These are phyloP conservation scores for Drosophila borealis DNA, from an alignment of 2,888 invertebrate species.

Conservation along the genomic window DNA sequence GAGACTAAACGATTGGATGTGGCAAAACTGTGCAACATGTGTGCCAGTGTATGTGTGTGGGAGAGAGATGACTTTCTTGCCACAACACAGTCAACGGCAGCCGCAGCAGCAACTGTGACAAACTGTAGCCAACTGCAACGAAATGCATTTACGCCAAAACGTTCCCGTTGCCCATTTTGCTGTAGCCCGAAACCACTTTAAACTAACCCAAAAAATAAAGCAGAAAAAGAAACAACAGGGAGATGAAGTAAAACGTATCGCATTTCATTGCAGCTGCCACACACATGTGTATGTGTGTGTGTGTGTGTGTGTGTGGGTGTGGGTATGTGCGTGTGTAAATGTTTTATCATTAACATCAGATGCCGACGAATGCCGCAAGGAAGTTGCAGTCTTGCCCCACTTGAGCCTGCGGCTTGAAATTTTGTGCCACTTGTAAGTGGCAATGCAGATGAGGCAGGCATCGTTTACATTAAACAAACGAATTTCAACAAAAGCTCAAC, in stretches of 20 bases:
- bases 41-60: not conserved
- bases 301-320: slow-evolving; percentile 3
- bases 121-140: slow-evolving; percentile 35
- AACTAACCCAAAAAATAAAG: slow-evolving; percentile 13
- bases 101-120: slow-evolving; percentile 26
- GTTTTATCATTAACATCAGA: slow-evolving; percentile 55
- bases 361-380: slow-evolving; percentile 38
- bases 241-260: slow-evolving; percentile 39
- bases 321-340: slow-evolving; percentile 18
- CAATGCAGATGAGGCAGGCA: slow-evolving; percentile 51
- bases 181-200: slow-evolving; percentile 29
- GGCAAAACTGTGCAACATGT: slow-evolving; percentile 4
- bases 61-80: slow-evolving; percentile 6
- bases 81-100: not conserved
- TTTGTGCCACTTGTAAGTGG: slow-evolving; percentile 45
- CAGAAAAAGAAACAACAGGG: not conserved
- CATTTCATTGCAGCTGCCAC: slow-evolving; percentile 58
- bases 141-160: slow-evolving; percentile 32
- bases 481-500: slow-evolving; percentile 59
- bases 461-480: slow-evolving; percentile 60
- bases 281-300: slow-evolving; percentile 26
- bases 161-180: slow-evolving; percentile 27
- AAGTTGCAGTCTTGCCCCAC: slow-evolving; percentile 35
- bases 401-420: slow-evolving; percentile 38
- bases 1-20: slow-evolving; percentile 18